Base-by-base conservation (phyloP, 2,113 vertebrate genomes). In the Phaethon lepturus region DNA sequence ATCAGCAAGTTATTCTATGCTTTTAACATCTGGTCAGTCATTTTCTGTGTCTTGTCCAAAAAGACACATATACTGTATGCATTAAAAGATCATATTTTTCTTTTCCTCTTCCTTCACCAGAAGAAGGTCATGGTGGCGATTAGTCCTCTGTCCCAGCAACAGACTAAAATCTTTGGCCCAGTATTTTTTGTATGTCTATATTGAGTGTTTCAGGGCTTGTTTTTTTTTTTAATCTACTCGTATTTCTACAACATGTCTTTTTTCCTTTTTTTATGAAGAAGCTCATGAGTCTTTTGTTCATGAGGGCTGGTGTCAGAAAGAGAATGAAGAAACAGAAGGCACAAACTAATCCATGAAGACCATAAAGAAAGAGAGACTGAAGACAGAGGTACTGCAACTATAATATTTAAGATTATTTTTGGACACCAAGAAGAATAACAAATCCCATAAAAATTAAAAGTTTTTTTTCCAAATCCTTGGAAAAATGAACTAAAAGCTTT, bases 401-500 rank as follows among this genome's bases (percentile, higher is more conserved):
- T 44, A 73, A 4, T 33, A 59, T 42, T 58, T 62, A 56, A 60
- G 67, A n/a, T 23, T 83, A 59, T 40, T 81, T 91, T 72, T 69
- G 35, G 6, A 47, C 11, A 60, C 3, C 8, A n/a, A 42, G 3
- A 88, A 49, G 13, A 52, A 53, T 33, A 52, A 90, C 11, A 62
- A 66, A 72, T 14, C 38, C 8, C 29, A 38, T 29, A 80, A 56
- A 91, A 87, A 90, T 63, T 40, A 63, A 25, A 82, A 69, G 1
- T 67, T 5, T 67, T 92, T 92, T 95, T 81, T 56, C 44, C 26
- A 84, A 92, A 56, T 45, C 95, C 50, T 73, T 42, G 38, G 38
- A 79, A 93, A 96, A 91, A 50, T 22, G 17, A 92, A 63, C 80
- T 68, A 72, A 52, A 96, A 78, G 19, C 42, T 94, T 93, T 88